phyloP scores from a whole-genome alignment of 2,797 vertebrate species.

The Darevskia mixta region DNA sequence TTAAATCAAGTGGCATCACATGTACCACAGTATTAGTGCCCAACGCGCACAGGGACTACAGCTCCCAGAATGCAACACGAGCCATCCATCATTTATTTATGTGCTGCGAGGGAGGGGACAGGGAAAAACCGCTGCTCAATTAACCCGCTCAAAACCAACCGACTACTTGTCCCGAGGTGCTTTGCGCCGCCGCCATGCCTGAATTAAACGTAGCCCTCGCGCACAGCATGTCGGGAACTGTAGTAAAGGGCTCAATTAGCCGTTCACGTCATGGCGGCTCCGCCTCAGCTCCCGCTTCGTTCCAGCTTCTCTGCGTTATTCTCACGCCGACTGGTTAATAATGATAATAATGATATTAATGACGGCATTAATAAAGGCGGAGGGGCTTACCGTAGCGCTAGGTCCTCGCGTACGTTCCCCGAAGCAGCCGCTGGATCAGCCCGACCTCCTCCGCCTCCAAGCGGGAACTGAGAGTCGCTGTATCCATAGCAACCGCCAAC shows the following conservation, averaged over 20 bases:
- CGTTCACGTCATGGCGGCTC: slow-evolving; percentile 24
- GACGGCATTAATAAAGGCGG: not conserved
- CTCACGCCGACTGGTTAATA: too few relatives aligned
- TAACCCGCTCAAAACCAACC: not conserved
- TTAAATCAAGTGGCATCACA: too few relatives aligned
- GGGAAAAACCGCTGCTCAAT: not conserved
- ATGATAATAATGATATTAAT: too few relatives aligned
- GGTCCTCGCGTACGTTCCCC: not conserved
- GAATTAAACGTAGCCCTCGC: not conserved
- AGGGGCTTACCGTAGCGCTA: fast-evolving
- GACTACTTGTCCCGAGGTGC: not conserved
- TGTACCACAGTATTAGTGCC: too few relatives aligned
- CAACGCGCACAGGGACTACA: not conserved
- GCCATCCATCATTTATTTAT: fast-evolving
- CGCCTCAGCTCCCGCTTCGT: not conserved
- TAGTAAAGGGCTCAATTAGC: not conserved
- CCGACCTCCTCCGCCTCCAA: fast-evolving
- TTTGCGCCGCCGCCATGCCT: not conserved
- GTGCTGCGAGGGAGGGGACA: not conserved
- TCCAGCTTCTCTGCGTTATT: not conserved
- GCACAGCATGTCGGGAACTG: not conserved
- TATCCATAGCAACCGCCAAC: slow-evolving; percentile 58
- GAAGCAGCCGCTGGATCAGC: fast-evolving
- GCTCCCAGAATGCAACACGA: not conserved
- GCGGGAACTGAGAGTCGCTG: not conserved